phyloP scores from a whole-genome alignment of 2,888 invertebrate genomes.

The Rhaphigaster nebulosa region DNA sequence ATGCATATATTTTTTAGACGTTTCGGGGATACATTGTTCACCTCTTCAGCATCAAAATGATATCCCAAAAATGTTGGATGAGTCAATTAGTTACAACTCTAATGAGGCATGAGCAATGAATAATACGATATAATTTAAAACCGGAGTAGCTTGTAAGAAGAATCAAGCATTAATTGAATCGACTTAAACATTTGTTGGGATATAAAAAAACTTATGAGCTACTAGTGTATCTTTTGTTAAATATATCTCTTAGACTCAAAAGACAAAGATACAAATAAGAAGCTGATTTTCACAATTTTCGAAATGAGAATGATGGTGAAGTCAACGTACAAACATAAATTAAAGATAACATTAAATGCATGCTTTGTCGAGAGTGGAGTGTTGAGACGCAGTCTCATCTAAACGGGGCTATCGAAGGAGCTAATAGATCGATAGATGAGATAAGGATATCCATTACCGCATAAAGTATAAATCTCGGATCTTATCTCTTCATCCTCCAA shows the following conservation, averaged over 20 bases:
- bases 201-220: no score
- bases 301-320: not conserved
- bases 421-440: conserved; percentile 28
- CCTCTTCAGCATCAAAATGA: no score
- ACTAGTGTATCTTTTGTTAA: no score
- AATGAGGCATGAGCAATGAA: no score
- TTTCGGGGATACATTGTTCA: no score
- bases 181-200: no score
- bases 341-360: not conserved
- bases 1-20: no score
- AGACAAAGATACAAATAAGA: not conserved
- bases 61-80: no score
- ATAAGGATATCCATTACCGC: conserved; percentile 48
- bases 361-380: not conserved
- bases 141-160: no score
- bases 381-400: not conserved
- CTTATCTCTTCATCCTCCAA: not conserved
- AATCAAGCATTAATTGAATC: no score
- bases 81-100: no score
- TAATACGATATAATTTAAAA: no score
- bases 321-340: not conserved
- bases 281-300: not conserved
- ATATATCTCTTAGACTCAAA: not conserved
- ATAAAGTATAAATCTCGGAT: conserved; percentile 37
- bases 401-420: conserved; percentile 9